Evolutionary conservation across 2,888 invertebrate genomes (phyloP).

Genomic region (Argynnis bischoffii): DNA sequence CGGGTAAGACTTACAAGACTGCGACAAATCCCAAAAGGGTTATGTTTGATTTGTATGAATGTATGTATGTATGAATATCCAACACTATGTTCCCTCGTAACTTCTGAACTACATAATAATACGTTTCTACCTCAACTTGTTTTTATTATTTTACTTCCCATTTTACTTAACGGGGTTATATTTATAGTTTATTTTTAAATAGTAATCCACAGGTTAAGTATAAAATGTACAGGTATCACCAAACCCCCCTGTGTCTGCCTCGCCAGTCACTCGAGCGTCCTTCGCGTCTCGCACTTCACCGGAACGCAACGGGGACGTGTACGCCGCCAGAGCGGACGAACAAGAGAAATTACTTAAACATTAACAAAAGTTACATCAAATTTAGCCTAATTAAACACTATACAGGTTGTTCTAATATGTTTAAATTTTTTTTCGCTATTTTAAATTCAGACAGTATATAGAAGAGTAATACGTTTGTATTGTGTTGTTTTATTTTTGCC

Average conservation of each 20-base stretch:
- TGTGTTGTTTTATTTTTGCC: not conserved
- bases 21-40: too few relatives aligned
- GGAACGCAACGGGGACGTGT: constrained; percentile 59
- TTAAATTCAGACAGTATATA: not conserved
- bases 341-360: constrained; percentile 65
- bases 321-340: constrained; percentile 55
- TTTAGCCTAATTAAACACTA: not conserved
- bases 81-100: too few relatives aligned
- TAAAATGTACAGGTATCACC: constrained; percentile 62
- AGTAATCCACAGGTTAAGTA: not conserved
- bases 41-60: too few relatives aligned
- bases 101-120: too few relatives aligned
- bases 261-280: constrained; percentile 57
- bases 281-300: constrained; percentile 55
- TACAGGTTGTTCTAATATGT: not conserved
- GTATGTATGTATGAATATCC: too few relatives aligned
- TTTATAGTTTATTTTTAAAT: not conserved
- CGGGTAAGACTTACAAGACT: too few relatives aligned
- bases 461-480: not conserved
- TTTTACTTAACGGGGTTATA: not conserved
- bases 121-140: too few relatives aligned
- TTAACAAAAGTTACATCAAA: constrained; percentile 29
- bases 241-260: constrained; percentile 65
- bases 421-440: not conserved
- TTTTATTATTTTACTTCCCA: too few relatives aligned